These are phyloP conservation scores for Poeciliopsis occidentalis DNA, from an alignment of 2,113 vertebrate genomes.

Conservation along the genomic window DNA sequence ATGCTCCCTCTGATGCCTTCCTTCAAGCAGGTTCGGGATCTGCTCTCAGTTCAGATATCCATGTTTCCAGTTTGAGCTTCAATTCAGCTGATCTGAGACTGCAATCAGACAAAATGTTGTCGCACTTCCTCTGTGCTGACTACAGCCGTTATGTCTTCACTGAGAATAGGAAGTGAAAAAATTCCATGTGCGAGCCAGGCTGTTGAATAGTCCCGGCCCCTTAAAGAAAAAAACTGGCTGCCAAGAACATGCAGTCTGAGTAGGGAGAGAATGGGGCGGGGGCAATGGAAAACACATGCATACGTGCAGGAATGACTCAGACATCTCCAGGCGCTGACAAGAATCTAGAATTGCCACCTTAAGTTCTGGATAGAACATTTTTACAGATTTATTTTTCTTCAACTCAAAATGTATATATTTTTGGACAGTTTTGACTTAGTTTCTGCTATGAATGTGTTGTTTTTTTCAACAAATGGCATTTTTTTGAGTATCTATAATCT, in stretches of 20 bases:
- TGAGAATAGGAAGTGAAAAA: constrained; percentile 36
- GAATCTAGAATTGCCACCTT: no score
- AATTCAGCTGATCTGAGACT: neutral
- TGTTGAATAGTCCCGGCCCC: constrained; percentile 11
- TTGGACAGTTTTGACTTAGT: no score
- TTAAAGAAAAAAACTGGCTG: neutral
- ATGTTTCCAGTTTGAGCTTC: neutral
- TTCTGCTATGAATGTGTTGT: no score
- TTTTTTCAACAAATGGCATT: no score
- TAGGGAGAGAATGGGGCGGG: neutral
- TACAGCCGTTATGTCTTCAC: neutral
- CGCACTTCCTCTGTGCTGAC: constrained; percentile 13
- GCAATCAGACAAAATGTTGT: neutral
- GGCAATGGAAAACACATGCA: constrained; percentile 1
- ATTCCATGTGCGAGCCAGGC: constrained; percentile 7
- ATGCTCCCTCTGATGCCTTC: constrained; percentile 26
- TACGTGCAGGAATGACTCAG: neutral
- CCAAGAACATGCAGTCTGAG: neutral
- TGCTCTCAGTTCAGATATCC: neutral
- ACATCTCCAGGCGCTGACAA: neutral
- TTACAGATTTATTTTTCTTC: no score
- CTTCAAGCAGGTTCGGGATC: neutral
- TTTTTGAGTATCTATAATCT: no score
- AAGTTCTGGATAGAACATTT: no score
- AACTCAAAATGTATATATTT: no score